phyloP scores from a whole-genome alignment of 1,140 invertebrate genomes.

The Oreohelix idahoensis region DNA sequence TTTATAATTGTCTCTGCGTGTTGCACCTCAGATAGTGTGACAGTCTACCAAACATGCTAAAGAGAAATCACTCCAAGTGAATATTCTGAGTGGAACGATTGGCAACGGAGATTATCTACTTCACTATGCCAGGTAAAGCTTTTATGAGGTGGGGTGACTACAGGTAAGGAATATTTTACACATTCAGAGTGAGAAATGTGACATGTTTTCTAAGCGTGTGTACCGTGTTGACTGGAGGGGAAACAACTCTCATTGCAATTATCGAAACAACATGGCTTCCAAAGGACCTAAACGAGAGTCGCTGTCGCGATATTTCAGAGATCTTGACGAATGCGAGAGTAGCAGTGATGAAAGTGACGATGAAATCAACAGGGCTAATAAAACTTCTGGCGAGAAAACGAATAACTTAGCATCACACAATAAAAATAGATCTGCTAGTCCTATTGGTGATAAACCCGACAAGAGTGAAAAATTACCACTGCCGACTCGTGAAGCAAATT shows the following conservation, averaged over 20 bases:
- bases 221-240: background rate
- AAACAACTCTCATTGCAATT: background rate
- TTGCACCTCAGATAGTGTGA: too few relatives aligned
- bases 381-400: background rate
- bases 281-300: background rate
- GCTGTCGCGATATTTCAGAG: constrained; percentile 32
- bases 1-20: too few relatives aligned
- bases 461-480: background rate
- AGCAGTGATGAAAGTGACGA: constrained; percentile 8
- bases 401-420: background rate
- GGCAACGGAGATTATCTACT: too few relatives aligned
- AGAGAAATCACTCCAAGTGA: too few relatives aligned
- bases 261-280: constrained; percentile 1
- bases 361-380: background rate
- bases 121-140: too few relatives aligned
- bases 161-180: too few relatives aligned
- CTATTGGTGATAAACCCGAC: background rate
- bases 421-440: background rate
- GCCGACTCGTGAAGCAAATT: background rate
- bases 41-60: too few relatives aligned
- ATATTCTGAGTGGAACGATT: too few relatives aligned
- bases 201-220: too few relatives aligned
- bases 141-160: too few relatives aligned
- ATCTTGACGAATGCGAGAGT: constrained; percentile 12
- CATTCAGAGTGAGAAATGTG: too few relatives aligned